Evolutionary conservation across 2,113 vertebrate species (phyloP).

Genomic region (Pangasianodon gigas): DNA sequence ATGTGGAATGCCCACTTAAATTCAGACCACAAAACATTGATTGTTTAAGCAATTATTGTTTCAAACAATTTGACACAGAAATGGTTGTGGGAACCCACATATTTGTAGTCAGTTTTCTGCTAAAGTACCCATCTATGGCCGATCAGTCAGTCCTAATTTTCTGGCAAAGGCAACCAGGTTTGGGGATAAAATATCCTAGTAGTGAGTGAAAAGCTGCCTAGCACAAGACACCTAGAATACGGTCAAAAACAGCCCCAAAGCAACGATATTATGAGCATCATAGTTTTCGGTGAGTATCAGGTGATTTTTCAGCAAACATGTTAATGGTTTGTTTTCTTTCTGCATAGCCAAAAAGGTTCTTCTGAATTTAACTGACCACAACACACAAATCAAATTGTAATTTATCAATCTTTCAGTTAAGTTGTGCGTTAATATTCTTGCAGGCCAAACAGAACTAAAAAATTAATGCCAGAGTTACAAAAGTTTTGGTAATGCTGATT

Average conservation of each 20-base stretch:
- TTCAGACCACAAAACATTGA: not conserved
- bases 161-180: not conserved
- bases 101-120: not conserved
- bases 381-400: not conserved
- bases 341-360: not conserved
- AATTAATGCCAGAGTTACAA: not conserved
- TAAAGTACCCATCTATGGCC: not conserved
- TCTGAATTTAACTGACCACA: not conserved
- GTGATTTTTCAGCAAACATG: not conserved
- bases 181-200: not conserved
- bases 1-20: not conserved
- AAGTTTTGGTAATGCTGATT: not conserved
- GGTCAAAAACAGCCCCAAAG: too few species aligned
- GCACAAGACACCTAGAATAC: too few species aligned
- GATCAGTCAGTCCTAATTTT: not conserved
- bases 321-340: not conserved
- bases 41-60: not conserved
- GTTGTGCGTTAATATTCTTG: not conserved
- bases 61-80: not conserved
- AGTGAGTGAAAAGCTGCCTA: not conserved
- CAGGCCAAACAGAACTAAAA: not conserved
- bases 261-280: not conserved
- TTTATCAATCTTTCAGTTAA: not conserved
- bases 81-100: not conserved
- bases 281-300: not conserved